Conservation (phyloP, 1,140 invertebrate genomes). For the Phortica variegata region DNA sequence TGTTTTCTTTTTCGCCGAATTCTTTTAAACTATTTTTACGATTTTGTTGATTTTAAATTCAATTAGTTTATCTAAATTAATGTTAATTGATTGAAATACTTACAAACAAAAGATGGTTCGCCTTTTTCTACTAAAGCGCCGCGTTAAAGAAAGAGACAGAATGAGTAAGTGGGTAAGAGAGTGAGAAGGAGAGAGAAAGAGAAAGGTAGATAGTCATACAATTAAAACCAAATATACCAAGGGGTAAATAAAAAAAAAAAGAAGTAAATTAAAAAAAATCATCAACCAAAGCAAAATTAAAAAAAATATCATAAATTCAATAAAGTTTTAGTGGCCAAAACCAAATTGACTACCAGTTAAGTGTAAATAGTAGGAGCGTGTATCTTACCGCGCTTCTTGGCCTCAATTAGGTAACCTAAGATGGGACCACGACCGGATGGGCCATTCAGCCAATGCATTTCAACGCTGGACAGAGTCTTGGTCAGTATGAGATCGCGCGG, state of each 20-base stretch:
- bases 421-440: conserved; percentile 82
- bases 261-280: conserved; percentile 12
- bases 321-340: not conserved
- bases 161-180: too few relatives aligned
- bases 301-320: not conserved
- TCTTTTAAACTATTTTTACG: too few relatives aligned
- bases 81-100: conserved; percentile 31
- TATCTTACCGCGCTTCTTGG: conserved; percentile 75
- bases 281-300: too few relatives aligned
- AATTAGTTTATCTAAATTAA: too few relatives aligned
- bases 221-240: conserved; percentile 38
- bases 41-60: too few relatives aligned
- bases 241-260: conserved; percentile 10
- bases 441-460: conserved; percentile 85
- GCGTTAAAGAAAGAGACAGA: too few relatives aligned
- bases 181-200: conserved; percentile 7
- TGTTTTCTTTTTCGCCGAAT: too few relatives aligned
- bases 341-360: conserved; percentile 5
- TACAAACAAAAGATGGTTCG: conserved; percentile 53
- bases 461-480: conserved; percentile 81
- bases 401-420: conserved; percentile 91
- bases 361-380: not conserved
- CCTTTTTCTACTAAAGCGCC: conserved; percentile 53
- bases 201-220: not conserved
- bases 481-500: conserved; percentile 72